phyloP scores from a whole-genome alignment of 2,797 vertebrate species.

The Trematomus bernacchii region DNA sequence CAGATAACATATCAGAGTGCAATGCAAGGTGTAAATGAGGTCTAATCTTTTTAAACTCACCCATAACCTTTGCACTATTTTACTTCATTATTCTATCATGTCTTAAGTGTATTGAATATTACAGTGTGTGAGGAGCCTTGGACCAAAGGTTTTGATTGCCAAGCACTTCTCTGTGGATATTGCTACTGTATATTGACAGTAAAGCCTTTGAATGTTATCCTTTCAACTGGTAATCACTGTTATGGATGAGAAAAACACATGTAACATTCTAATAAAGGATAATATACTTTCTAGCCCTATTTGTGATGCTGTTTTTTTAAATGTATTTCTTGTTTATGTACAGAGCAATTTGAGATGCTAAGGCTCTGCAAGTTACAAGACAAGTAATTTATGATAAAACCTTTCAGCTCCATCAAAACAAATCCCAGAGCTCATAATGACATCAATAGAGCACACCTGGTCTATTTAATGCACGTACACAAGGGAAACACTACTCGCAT shows the following conservation, averaged over 20 bases:
- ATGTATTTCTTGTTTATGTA: neutral
- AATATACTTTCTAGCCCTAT: neutral
- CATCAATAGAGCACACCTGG: conserved; percentile 12
- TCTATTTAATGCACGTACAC: neutral
- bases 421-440: conserved; percentile 8
- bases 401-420: neutral
- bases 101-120: too few species aligned
- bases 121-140: too few species aligned
- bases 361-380: neutral
- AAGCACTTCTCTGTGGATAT: too few species aligned
- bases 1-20: neutral
- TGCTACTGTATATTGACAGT: too few species aligned
- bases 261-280: neutral
- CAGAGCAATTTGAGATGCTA: neutral
- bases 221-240: neutral
- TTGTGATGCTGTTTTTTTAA: neutral
- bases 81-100: too few species aligned
- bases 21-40: neutral
- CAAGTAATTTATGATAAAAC: neutral
- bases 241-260: neutral
- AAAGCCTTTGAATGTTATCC: neutral
- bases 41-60: neutral
- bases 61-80: too few species aligned
- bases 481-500: neutral
- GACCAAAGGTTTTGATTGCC: too few species aligned